phyloP scores from a whole-genome alignment of 2,797 vertebrate genomes.

The Cyprinodon diabolis region DNA sequence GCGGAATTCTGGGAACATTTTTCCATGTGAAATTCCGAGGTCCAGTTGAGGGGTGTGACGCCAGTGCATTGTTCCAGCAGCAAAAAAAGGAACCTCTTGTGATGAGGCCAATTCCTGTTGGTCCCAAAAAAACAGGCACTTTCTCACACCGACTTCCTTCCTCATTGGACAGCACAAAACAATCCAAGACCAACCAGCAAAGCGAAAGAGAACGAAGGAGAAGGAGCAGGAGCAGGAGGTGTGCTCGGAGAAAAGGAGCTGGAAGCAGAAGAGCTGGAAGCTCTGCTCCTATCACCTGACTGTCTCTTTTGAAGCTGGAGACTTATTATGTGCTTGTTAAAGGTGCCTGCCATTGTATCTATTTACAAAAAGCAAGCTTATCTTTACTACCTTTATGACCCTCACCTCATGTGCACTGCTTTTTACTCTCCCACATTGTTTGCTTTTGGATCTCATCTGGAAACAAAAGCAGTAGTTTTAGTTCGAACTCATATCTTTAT shows the following conservation, averaged over 20 bases:
- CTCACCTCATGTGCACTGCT: slow-evolving; percentile 30
- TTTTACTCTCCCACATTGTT: slow-evolving; percentile 48
- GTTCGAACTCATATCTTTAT: slow-evolving; percentile 14
- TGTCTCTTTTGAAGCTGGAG: slow-evolving; percentile 36
- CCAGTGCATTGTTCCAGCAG: slow-evolving; percentile 84
- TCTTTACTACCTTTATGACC: slow-evolving; percentile 59
- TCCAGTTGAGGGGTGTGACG: slow-evolving; percentile 85
- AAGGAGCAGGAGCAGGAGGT: slow-evolving; percentile 31
- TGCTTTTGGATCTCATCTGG: slow-evolving; percentile 16
- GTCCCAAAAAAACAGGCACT: slow-evolving; percentile 87
- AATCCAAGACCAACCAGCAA: slow-evolving; percentile 80
- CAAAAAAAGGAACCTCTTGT: slow-evolving; percentile 87
- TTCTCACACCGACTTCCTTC: slow-evolving; percentile 87
- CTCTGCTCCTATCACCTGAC: slow-evolving; percentile 48
- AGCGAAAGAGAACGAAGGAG: slow-evolving; percentile 68
- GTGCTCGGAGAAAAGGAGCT: slow-evolving; percentile 43
- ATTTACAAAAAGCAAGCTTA: slow-evolving; percentile 50
- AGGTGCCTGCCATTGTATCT: slow-evolving; percentile 30
- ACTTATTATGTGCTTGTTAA: slow-evolving; percentile 56
- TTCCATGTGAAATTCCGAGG: slow-evolving; percentile 86
- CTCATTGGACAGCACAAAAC: slow-evolving; percentile 84
- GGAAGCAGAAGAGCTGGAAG: slow-evolving; percentile 41
- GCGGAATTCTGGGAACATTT: slow-evolving; percentile 86
- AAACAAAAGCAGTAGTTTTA: slow-evolving; percentile 6
- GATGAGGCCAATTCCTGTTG: slow-evolving; percentile 86